These are phyloP conservation scores for Antennarius striatus DNA, from an alignment of 2,113 vertebrate species.

Conservation along the genomic window DNA sequence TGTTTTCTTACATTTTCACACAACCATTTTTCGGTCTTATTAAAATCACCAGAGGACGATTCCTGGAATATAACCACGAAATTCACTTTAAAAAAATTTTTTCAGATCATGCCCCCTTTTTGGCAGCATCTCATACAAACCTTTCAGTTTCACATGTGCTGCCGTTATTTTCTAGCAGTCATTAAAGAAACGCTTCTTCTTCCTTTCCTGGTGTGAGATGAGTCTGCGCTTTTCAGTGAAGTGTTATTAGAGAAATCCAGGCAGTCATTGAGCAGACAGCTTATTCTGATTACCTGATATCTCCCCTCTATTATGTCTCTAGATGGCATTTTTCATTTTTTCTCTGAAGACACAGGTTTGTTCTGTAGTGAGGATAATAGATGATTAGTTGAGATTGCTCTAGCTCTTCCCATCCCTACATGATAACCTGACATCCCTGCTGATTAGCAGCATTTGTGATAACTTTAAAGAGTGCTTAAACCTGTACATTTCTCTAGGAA, in stretches of 20 bases:
- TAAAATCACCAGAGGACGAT: no score
- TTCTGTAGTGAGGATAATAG: constrained; percentile 58
- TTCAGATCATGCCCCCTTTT: no score
- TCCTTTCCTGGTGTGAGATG: constrained; percentile 17
- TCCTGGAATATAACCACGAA: no score
- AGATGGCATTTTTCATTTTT: constrained; percentile 74
- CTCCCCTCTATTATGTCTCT: constrained; percentile 61
- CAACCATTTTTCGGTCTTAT: no score
- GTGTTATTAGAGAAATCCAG: constrained; percentile 23
- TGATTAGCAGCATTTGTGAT: constrained; percentile 50
- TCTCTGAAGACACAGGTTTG: constrained; percentile 77
- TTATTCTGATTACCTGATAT: constrained; percentile 60
- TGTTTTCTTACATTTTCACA: no score
- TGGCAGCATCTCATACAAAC: no score
- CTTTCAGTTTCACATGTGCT: not conserved
- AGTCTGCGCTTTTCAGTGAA: constrained; percentile 7
- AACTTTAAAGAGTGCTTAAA: constrained; percentile 11
- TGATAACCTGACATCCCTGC: constrained; percentile 26
- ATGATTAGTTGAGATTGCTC: constrained; percentile 33
- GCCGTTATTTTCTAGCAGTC: not conserved
- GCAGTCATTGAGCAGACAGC: constrained; percentile 37
- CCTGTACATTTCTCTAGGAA: not conserved
- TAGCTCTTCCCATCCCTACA: constrained; percentile 36
- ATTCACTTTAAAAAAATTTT: no score
- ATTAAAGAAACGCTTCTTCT: constrained; percentile 16